A percentile compares a stretch with the other conserved stretches of the same genome.
Evolutionary conservation across 2,113 vertebrate genomes (phyloP).

Genomic region (Pelmatolapia mariae): DNA sequence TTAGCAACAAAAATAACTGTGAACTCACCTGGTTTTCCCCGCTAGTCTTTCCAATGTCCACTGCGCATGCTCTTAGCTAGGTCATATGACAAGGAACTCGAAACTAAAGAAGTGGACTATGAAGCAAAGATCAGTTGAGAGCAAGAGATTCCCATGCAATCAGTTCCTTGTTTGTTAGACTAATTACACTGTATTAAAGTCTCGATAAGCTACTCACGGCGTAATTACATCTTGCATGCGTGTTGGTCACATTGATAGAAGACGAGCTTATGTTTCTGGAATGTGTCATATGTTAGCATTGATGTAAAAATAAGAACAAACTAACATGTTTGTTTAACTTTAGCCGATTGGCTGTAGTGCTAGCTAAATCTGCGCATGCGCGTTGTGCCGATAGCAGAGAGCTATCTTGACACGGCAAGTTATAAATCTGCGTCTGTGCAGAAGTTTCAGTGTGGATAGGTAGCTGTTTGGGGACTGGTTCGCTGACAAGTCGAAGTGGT

Average conservation of each 20-base stretch:
- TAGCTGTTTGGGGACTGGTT: too few species aligned
- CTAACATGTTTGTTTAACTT: not conserved
- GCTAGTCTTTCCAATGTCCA: not conserved
- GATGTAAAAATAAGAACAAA: not conserved
- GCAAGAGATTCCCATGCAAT: rapidly evolving
- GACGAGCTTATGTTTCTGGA: not conserved
- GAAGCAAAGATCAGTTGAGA: not conserved
- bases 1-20: not conserved
- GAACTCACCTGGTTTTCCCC: not conserved
- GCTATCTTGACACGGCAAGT: not conserved
- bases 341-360: not conserved
- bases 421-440: not conserved
- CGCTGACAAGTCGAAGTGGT: not conserved
- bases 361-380: not conserved
- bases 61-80: not conserved
- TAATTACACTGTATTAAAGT: not conserved
- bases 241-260: not conserved
- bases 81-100: slow-evolving; percentile 29
- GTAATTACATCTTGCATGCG: rapidly evolving
- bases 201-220: not conserved
- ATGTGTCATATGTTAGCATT: not conserved
- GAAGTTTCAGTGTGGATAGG: slow-evolving; percentile 6
- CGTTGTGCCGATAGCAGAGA: rapidly evolving
- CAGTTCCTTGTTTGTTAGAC: not conserved
- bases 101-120: not conserved